phyloP scores from a whole-genome alignment of 1,140 invertebrate species.

The Sitodiplosis mosellana region DNA sequence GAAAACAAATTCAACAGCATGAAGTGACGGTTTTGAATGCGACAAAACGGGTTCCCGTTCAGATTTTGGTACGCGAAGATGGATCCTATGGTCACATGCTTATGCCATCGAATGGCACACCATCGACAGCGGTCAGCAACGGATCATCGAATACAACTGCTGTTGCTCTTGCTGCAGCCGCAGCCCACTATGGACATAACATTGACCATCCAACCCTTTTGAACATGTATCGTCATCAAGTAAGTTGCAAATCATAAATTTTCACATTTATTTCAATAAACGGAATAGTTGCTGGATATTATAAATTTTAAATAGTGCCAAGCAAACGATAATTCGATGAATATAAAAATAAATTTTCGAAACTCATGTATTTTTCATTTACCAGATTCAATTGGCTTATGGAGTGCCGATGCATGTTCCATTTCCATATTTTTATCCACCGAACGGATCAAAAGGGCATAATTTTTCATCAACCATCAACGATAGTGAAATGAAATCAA shows the following conservation, averaged over 20 bases:
- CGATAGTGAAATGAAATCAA: not conserved
- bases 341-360: not conserved
- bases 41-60: constrained; percentile 60
- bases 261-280: not conserved
- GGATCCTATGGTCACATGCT: constrained; percentile 26
- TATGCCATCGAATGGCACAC: not conserved
- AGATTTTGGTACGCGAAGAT: constrained; percentile 73
- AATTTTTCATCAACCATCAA: constrained; percentile 6
- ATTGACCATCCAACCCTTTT: constrained; percentile 18
- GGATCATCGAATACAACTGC: constrained; percentile 1
- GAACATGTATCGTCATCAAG: constrained; percentile 22
- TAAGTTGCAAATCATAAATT: not conserved
- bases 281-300: too few species aligned
- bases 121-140: too few species aligned
- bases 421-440: constrained; percentile 23
- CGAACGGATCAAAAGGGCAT: constrained; percentile 15
- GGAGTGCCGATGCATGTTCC: constrained; percentile 19
- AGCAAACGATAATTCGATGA: not conserved
- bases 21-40: constrained; percentile 39
- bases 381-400: constrained; percentile 20
- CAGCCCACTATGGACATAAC: constrained; percentile 12
- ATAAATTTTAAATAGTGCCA: too few species aligned
- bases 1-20: constrained; percentile 73
- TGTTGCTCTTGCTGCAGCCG: constrained; percentile 8
- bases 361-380: too few species aligned